Conservation (phyloP, 2,113 vertebrate genomes). For the Vicugna pacos region DNA sequence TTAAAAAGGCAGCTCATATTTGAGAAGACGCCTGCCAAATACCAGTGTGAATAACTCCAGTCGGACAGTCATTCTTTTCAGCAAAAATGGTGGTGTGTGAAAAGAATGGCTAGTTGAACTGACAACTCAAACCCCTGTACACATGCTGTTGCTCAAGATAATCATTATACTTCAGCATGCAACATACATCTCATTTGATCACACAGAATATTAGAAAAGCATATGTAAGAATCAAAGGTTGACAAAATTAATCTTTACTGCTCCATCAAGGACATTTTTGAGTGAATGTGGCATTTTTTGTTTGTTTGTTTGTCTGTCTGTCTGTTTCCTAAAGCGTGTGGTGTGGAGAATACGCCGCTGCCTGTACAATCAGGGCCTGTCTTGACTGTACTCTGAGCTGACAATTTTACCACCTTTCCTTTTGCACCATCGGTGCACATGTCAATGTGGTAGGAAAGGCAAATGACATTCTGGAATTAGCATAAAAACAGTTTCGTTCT, state of each 20-base stretch:
- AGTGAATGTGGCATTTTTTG: background rate
- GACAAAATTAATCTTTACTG: background rate
- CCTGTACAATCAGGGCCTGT: background rate
- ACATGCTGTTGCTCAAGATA: background rate
- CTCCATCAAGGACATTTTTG: background rate
- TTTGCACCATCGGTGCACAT: rapidly evolving
- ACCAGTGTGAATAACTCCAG: background rate
- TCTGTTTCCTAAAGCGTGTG: background rate
- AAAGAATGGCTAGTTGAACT: background rate
- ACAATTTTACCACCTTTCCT: background rate
- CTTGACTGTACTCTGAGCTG: background rate
- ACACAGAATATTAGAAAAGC: background rate
- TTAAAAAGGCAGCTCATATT: background rate
- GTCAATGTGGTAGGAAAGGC: background rate
- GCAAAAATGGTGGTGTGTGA: background rate
- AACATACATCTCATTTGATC: background rate
- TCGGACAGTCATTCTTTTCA: background rate
- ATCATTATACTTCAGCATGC: background rate
- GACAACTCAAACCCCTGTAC: background rate
- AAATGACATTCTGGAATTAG: background rate
- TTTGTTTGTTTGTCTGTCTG: background rate
- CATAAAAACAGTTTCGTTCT: background rate
- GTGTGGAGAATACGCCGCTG: background rate
- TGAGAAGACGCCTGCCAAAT: background rate
- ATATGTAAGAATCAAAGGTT: background rate